Evolutionary conservation across 2,113 vertebrate species (phyloP), one percentile per base, ranked within the genome.

Genomic region (Archilochus colubris): DNA sequence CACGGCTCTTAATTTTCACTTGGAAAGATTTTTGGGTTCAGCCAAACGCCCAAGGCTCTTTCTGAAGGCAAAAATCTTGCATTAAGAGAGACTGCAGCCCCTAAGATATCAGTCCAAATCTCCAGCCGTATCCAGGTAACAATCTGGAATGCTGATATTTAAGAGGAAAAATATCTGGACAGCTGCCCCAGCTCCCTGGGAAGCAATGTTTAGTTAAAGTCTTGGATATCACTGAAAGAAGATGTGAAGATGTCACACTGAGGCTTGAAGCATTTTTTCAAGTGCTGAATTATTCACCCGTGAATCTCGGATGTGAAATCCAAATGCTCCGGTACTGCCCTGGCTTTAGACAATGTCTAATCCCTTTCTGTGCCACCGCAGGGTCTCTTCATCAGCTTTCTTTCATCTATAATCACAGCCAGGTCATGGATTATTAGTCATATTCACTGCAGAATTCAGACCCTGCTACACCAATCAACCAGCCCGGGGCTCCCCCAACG

Each of bases 141-240:
- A 79, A 94, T 86, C 87, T 90, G 91, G 95, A 96, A 93, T 91
- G 93, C 89, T 94, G 95, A 78, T 91, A 93, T 95, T 91, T 88
- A 91, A 95, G 91, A 91, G 81, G 91, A 82, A 83, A 92, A 92
- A 70, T 95, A 88, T 91, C 89, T 94, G 96, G 96, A 83, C 94
- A 89, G 94, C 89, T 96, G 96, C 96, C 94, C 96, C 88, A 93
- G 62, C 93, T 94, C 91, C 89, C 86, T 83, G 73, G 95, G 94
- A 97, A 86, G 88, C 55, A 44, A 85, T 94, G 92, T 95, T 97
- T 96, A 95, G 95, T 95, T 96, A 93, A 96, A 95, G 88, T 96
- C 96, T 88, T 94, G 91, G 95, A 92, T 95, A 93, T 93, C 82
- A 48, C 88, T 86, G 90, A 96, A 96, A 95, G 91, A 94, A 84